Evolutionary conservation across 2,888 invertebrate species (phyloP).

Genomic region (Tolmerus cingulatus): DNA sequence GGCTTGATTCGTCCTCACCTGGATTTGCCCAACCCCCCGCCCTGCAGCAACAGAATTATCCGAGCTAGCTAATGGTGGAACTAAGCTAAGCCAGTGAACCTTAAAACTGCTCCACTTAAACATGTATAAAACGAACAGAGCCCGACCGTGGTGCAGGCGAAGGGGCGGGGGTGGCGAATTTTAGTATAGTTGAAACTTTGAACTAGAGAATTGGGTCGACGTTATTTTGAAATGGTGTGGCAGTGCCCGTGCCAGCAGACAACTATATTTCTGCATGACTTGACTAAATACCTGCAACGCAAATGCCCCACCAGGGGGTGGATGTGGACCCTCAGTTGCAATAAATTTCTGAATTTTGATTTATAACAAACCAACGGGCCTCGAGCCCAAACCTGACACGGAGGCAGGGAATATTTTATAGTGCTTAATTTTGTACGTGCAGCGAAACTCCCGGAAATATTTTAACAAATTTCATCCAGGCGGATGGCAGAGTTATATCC

Average conservation of each 20-base stretch:
- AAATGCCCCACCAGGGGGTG: neutral
- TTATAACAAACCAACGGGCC: neutral
- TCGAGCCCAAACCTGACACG: neutral
- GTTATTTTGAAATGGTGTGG: neutral
- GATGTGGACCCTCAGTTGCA: conserved; percentile 18
- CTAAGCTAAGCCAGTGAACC: conserved; percentile 8
- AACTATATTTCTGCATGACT: conserved; percentile 41
- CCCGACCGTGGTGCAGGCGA: neutral
- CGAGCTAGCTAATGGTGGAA: neutral
- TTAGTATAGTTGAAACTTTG: neutral
- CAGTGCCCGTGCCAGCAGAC: neutral
- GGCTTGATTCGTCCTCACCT: neutral
- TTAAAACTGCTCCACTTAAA: conserved; percentile 9
- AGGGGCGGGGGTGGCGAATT: neutral
- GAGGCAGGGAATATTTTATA: conserved; percentile 1
- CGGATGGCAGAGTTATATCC: neutral
- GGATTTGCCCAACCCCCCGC: neutral
- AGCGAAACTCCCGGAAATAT: neutral
- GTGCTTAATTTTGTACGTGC: neutral
- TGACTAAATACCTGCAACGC: conserved; percentile 43
- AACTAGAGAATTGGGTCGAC: neutral
- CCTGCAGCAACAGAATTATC: neutral
- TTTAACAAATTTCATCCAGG: neutral
- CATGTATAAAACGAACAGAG: neutral
- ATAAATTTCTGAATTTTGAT: conserved; percentile 30